Conservation (phyloP, 2,888 invertebrate species). For the Lomographa bimaculata region DNA sequence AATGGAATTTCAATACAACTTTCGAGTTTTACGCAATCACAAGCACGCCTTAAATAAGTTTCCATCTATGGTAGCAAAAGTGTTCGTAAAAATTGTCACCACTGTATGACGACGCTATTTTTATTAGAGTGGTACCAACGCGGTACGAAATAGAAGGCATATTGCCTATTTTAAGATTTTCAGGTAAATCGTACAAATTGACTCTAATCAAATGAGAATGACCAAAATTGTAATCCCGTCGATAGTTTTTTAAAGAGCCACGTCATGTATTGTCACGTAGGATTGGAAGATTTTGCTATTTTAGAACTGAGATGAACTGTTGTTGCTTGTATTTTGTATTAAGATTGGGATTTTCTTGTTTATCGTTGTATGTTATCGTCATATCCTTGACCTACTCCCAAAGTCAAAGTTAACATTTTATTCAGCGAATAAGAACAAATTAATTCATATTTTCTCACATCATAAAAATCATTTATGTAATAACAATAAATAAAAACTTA, state of each 20-base stretch:
- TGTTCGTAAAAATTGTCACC: constrained; percentile 30
- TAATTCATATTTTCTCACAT: no score
- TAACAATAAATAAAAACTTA: no score
- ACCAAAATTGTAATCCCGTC: constrained; percentile 39
- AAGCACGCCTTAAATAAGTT: constrained; percentile 6
- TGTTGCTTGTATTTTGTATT: constrained; percentile 9
- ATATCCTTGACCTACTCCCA: no score
- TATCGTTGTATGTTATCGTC: no score
- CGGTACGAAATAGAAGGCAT: no score
- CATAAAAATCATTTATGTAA: no score
- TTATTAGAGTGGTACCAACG: constrained; percentile 29
- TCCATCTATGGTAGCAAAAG: constrained; percentile 17
- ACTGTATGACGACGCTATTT: constrained; percentile 31
- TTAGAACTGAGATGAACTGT: constrained; percentile 20
- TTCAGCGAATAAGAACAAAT: no score
- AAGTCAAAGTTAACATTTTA: no score
- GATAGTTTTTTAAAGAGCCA: no score
- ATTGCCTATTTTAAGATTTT: constrained; percentile 40
- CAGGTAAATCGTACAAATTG: constrained; percentile 28
- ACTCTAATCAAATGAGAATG: constrained; percentile 39
- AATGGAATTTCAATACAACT: no score
- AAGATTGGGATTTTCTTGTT: constrained; percentile 12
- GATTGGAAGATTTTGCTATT: constrained; percentile 28
- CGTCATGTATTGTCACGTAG: constrained; percentile 32
- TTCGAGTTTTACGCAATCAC: constrained; percentile 3